Percentiles rank a stretch among this genome's conserved stretches.
Conservation (phyloP, 2,888 invertebrate genomes). For the Pyrgus malvae region DNA sequence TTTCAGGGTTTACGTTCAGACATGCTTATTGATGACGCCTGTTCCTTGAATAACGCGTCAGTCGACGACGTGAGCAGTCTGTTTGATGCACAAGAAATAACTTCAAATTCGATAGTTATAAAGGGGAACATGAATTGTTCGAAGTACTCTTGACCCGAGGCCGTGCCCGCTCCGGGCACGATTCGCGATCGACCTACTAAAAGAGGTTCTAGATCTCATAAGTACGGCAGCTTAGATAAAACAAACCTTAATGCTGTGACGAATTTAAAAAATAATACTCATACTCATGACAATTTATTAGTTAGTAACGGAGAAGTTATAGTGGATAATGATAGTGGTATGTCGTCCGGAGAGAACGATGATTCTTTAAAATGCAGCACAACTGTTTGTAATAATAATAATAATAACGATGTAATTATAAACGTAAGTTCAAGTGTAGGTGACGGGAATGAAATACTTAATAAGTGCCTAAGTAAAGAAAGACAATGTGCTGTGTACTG, state of each 20-base stretch:
- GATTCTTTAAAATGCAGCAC: constrained; percentile 59
- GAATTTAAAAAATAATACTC: constrained; percentile 39
- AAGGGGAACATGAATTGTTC: constrained; percentile 55
- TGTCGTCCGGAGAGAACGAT: constrained; percentile 76
- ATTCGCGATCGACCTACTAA: constrained; percentile 40
- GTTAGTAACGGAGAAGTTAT: constrained; percentile 31
- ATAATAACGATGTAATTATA: constrained; percentile 40
- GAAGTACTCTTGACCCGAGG: constrained; percentile 74
- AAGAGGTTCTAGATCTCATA: constrained; percentile 45
- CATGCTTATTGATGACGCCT: constrained; percentile 64
- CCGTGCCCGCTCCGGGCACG: constrained; percentile 73
- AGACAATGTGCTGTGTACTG: constrained; percentile 58
- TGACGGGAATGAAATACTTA: constrained; percentile 54
- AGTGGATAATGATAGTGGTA: constrained; percentile 60
- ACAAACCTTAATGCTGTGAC: constrained; percentile 50
- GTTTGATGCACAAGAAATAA: constrained; percentile 58
- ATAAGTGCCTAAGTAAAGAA: constrained; percentile 74
- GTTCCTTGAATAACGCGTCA: constrained; percentile 60
- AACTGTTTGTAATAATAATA: constrained; percentile 43
- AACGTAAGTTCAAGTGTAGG: constrained; percentile 46
- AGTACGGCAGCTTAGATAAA: constrained; percentile 68
- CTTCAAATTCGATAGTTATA: constrained; percentile 62
- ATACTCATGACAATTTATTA: constrained; percentile 34
- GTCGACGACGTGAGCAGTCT: constrained; percentile 62
- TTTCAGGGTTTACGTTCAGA: constrained; percentile 69